A percentile compares a stretch with the other conserved stretches of the same genome.
Conservation (phyloP, 1,140 invertebrate species). For the Meloidogyne exigua region DNA sequence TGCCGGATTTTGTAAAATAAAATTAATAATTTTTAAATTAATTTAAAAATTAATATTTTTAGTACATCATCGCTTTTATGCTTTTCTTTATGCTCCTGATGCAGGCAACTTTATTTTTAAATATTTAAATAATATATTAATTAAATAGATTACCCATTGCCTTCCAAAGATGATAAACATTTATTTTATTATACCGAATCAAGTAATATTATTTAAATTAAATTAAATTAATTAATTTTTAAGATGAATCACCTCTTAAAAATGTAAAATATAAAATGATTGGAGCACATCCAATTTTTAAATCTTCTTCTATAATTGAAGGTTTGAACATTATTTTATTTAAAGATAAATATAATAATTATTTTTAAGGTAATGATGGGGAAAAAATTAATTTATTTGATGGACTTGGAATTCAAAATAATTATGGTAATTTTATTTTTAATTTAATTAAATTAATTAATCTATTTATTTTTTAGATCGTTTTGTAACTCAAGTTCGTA, state of each 20-base stretch:
- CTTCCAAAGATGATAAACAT: background rate
- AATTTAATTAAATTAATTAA: background rate
- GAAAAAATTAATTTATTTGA: background rate
- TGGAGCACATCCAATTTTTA: too few relatives aligned
- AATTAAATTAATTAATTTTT: too few relatives aligned
- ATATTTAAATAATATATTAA: background rate
- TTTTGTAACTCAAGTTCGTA: background rate
- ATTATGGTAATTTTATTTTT: background rate
- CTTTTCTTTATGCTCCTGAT: background rate
- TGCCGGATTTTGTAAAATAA: background rate
- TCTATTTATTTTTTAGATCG: background rate
- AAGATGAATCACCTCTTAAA: too few relatives aligned
- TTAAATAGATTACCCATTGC: background rate
- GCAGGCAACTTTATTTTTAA: background rate
- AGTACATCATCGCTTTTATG: background rate
- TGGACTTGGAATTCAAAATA: background rate
- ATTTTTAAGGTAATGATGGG: background rate
- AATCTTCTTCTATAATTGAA: too few relatives aligned
- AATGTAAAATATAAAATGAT: too few relatives aligned
- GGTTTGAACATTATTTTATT: too few relatives aligned
- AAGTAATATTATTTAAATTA: too few relatives aligned
- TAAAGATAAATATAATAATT: too few relatives aligned
- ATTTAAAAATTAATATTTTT: background rate
- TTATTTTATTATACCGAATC: too few relatives aligned
- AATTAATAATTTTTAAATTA: background rate